These are phyloP conservation scores for Nomada ferruginata DNA, from an alignment of 2,888 invertebrate genomes.

Conservation along the genomic window DNA sequence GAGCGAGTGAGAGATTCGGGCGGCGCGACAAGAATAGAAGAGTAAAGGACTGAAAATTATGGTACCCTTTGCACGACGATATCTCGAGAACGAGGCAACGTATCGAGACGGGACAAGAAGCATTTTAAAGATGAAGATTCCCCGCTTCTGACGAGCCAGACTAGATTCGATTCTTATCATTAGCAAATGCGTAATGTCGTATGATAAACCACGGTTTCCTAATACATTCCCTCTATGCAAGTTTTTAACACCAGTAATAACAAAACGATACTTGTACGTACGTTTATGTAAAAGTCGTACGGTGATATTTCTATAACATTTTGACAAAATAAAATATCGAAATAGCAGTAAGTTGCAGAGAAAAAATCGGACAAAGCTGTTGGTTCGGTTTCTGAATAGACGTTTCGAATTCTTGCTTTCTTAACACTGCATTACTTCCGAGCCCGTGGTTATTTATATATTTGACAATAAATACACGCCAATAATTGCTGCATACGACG, in stretches of 20 bases:
- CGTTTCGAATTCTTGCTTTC: no score
- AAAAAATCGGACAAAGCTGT: background rate
- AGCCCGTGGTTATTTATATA: no score
- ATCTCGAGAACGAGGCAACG: background rate
- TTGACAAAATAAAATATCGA: no score
- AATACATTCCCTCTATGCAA: background rate
- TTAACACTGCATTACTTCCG: no score
- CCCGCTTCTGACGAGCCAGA: background rate
- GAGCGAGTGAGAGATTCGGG: background rate
- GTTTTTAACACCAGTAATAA: background rate
- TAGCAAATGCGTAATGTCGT: background rate
- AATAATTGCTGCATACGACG: no score
- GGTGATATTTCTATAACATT: no score
- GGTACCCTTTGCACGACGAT: background rate
- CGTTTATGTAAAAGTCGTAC: background rate
- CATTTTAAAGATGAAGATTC: background rate
- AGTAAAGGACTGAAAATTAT: conserved; percentile 13
- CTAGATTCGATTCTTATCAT: background rate
- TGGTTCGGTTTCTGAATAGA: no score
- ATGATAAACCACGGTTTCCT: background rate
- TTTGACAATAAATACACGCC: no score
- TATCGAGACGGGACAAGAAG: background rate
- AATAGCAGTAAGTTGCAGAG: no score
- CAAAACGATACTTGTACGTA: background rate
- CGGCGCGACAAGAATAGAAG: background rate